Base-by-base conservation (phyloP, 2,888 invertebrate genomes). In the Panopea generosa region DNA sequence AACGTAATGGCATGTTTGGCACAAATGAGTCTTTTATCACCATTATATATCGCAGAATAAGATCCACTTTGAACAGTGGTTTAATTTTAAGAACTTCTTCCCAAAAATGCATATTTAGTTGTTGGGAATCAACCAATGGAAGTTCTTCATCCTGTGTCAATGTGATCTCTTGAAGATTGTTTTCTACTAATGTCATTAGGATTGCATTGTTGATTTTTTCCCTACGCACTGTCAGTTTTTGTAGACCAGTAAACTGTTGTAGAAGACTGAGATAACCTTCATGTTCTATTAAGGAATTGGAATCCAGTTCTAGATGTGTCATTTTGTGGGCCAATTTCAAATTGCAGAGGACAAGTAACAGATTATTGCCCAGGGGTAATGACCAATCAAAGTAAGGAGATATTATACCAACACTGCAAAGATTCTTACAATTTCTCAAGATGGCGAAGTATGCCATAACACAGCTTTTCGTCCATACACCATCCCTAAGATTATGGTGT, bases 121-220 rank as follows among this genome's bases (percentile, higher is more conserved):
- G 83, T 33, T 77, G 61, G 14, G 82, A 66, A 56, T 83, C 80
- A 2, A 65, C 53, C 9, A 79, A 59, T 16, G 83, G 65, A 9
- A 86, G 65, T 61, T 86, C 86, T 49, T 86, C 86, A 66, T 85
- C 85, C 43, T 86, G 86, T 65, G 78, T 77, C 14, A 85, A 33
- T 11, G 77, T 81, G 3, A 86, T 60, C 59, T 86, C 86, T 38
- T 78, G 52, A 16, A 86, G 74, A 26, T 70, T 60, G 47, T 73
- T 63, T 11, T 66, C 49, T 3, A 85, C 81, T 20, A 85, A 63
- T 24, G 47, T 24, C 52, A 84, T 65, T 1, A 86, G 49, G 40
- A 86, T 74, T 3, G 77, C 77, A 65, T 85, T 75, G 45, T 83
- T 86, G 2, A 86, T 69, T 56, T 84, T 83, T 49, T 86, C 86